Evolutionary conservation across 2,888 invertebrate genomes (phyloP), one percentile per base, ranked within the genome.

Genomic region (Copidosoma aretas): DNA sequence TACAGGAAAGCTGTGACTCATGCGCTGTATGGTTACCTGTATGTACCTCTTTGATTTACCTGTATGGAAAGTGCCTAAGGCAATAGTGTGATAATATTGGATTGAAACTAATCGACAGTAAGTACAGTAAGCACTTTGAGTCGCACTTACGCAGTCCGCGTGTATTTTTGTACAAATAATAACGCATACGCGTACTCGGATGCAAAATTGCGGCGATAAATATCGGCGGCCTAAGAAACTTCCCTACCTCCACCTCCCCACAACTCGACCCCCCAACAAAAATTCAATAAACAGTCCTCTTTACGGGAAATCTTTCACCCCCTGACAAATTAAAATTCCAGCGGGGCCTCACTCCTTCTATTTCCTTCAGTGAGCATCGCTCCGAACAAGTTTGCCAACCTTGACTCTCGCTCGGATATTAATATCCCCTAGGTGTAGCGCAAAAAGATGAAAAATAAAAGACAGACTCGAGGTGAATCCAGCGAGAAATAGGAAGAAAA

Each of bases 281-380:
- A 67, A 61, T 49, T 64, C 71, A 61, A 71, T 71, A 71, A 71
- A 72, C 49, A 67, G 67, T 66, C 56, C 57, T 70, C 60, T 65
- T 65, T 65, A 67, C 65, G 51, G 58, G 62, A 67, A 72, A 70
- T 70, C 72, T 72, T 72, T 72, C 72, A 72, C 67, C 65, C 66
- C 65, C 63, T 70, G 70, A 72, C 72, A 72, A 72, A 72, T 72
- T 72, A 72, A 72, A 72, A 72, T 72, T 72, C 72, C 72, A 62
- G 58, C 56, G 1, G 57, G 24, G 57, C 66, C 54, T 68, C 64
- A 46, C 41, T 25, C 64, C 25, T n/a, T n/a, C n/a, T n/a, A n/a
- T n/a, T n/a, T n/a, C n/a, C n/a, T n/a, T n/a, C n/a, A n/a, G n/a
- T n/a, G n/a, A n/a, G n/a, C n/a, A n/a, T n/a, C 51, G 25, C 51